Conservation (phyloP, 1,140 invertebrate species). For the Copidosoma floridanum region DNA sequence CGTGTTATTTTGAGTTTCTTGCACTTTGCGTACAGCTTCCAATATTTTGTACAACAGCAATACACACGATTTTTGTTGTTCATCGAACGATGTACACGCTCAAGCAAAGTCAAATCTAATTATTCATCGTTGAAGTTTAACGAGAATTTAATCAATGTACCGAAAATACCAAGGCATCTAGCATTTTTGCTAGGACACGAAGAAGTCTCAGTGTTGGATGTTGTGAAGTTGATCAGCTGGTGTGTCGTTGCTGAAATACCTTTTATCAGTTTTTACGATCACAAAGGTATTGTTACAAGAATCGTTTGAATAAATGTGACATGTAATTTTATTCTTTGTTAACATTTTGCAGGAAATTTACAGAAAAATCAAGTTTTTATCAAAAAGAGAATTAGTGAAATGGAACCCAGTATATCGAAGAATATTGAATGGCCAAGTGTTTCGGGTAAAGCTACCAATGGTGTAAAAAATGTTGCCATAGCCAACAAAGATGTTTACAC, state of each 20-base stretch:
- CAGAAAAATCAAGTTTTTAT: conserved; percentile 59
- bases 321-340: background rate
- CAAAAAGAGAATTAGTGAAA: conserved; percentile 56
- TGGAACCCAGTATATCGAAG: conserved; percentile 55
- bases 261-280: conserved; percentile 69
- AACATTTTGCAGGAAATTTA: conserved; percentile 54
- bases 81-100: background rate
- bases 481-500: background rate
- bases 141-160: background rate
- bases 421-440: conserved; percentile 57
- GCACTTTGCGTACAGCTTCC: conserved; percentile 17
- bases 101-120: background rate
- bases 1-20: conserved; percentile 2
- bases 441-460: background rate
- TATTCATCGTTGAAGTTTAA: background rate
- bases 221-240: conserved; percentile 66
- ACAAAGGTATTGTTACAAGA: conserved; percentile 59
- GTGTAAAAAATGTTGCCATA: background rate
- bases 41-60: conserved; percentile 1
- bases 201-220: conserved; percentile 52
- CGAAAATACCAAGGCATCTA: conserved; percentile 55
- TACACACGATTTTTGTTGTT: background rate
- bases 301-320: background rate
- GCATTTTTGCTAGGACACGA: conserved; percentile 56
- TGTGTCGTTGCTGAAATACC: conserved; percentile 63